Percentiles rank a stretch among this genome's conserved stretches.
phyloP scores from a whole-genome alignment of 2,113 vertebrate species.

The Chunga burmeisteri region DNA sequence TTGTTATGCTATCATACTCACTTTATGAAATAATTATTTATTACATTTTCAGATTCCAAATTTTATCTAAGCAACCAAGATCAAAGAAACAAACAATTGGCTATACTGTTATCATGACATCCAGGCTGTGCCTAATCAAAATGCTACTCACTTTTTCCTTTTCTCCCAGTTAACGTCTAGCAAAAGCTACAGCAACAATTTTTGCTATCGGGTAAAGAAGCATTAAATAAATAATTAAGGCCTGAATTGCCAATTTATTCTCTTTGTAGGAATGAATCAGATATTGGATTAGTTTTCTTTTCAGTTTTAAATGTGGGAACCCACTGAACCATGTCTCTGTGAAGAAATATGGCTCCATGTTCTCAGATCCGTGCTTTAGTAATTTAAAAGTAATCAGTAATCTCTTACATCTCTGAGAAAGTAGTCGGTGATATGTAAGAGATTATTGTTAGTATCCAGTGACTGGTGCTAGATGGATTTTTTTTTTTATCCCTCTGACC shows the following conservation, averaged over 20 bases:
- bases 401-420: not conserved
- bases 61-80: not conserved
- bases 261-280: conserved; percentile 2
- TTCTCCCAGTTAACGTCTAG: not conserved
- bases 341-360: not conserved
- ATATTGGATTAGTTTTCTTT: not conserved
- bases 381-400: conserved; percentile 41
- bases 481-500: not conserved
- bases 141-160: not conserved
- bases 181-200: not conserved
- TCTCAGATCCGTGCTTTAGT: not conserved
- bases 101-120: not conserved
- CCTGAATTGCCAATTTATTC: not conserved
- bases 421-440: not conserved
- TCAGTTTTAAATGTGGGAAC: not conserved
- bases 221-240: conserved; percentile 23
- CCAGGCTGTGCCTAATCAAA: not conserved
- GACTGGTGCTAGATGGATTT: not conserved
- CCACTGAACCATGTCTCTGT: not conserved
- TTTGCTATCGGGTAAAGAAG: not conserved
- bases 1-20: not conserved
- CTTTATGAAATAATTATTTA: conserved; percentile 11
- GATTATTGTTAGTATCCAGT: conserved; percentile 14
- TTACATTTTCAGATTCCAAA: conserved; percentile 1
- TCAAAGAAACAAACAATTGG: not conserved